Evolutionary conservation across 2,797 vertebrate species (phyloP), one percentile per base, ranked within the genome.

Genomic region (Dipus sagitta): DNA sequence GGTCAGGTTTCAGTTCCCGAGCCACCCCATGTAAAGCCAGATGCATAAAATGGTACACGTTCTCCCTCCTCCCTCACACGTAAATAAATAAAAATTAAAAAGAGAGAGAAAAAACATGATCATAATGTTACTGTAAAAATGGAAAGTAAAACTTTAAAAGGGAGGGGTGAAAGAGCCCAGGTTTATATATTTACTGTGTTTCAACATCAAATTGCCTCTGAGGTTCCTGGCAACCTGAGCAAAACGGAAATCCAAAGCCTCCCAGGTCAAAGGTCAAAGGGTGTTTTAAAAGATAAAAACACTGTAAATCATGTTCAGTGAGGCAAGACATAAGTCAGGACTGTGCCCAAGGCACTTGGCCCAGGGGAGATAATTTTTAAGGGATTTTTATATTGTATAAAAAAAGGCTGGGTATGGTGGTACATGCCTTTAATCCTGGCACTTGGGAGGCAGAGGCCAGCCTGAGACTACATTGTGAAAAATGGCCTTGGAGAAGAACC

Each of bases 271-370:
- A 77, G 32, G n/a, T 34, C 81, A 80, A 91, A 77, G 23, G n/a
- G n/a, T 81, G 30, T 23, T 74, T 82, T 72, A 80, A 38, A 91
- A 88, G 85, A 88, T 79, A 65, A 94, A 94, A 92, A 83, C 34
- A 64, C 21, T 78, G 0, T 38, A 82, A 38, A 62, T 15, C 42
- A 65, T 65, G 60, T 28, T 83, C 54, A 83, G 38, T 77, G 60
- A 34, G 13, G 11, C 1, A 75, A n/a, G 30, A 18, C 1, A 21
- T n/a, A 70, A 54, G 54, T 60, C 26, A 54, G 68, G 64, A 65
- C 20, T 58, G 13, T 80, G 24, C 30, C 82, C 71, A 17, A 60
- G 32, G 62, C 28, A 70, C 52, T 13, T 90, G 47, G 76, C 85
- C 70, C 86, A 67, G 24, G 88, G 76, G 68, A 93, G 58, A 38